Evolutionary conservation across 2,888 invertebrate genomes (phyloP).

Genomic region (Gastrophysa polygoni): DNA sequence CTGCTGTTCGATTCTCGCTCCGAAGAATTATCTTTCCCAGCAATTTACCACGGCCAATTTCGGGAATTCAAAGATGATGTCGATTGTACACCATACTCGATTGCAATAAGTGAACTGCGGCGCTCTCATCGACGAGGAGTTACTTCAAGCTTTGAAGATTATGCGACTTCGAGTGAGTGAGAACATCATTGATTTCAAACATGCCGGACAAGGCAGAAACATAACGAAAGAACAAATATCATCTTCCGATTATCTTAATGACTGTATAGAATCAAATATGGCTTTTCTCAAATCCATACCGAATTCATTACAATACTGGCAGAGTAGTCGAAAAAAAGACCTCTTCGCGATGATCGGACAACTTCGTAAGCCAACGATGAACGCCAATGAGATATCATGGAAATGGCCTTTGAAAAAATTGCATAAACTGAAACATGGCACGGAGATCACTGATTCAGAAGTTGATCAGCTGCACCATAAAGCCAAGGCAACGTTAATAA

Average conservation of each 20-base stretch:
- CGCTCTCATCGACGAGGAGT: conserved; percentile 14
- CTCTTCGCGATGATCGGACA: conserved; percentile 51
- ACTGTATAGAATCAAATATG: conserved; percentile 14
- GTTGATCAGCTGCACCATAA: conserved; percentile 18
- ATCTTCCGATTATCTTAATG: conserved; percentile 1
- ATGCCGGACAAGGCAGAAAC: not conserved
- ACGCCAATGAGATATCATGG: conserved; percentile 56
- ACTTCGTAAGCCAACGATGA: conserved; percentile 52
- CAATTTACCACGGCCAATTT: conserved; percentile 14
- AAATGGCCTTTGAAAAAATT: conserved; percentile 43
- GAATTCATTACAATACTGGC: conserved; percentile 17
- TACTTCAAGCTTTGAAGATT: conserved; percentile 9
- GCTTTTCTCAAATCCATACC: conserved; percentile 13
- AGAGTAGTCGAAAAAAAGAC: conserved; percentile 14
- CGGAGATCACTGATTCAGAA: conserved; percentile 21
- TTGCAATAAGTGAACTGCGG: conserved; percentile 11
- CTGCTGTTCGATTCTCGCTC: conserved; percentile 13
- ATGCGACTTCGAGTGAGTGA: conserved; percentile 1
- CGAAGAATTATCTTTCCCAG: conserved; percentile 16
- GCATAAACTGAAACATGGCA: conserved; percentile 39
- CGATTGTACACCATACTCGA: conserved; percentile 7
- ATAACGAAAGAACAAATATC: conserved; percentile 5
- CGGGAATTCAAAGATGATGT: conserved; percentile 13
- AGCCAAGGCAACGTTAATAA: conserved; percentile 21
- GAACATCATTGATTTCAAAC: conserved; percentile 3